Base-by-base conservation (phyloP, 2,113 vertebrate species). In the Paratilapia polleni region DNA sequence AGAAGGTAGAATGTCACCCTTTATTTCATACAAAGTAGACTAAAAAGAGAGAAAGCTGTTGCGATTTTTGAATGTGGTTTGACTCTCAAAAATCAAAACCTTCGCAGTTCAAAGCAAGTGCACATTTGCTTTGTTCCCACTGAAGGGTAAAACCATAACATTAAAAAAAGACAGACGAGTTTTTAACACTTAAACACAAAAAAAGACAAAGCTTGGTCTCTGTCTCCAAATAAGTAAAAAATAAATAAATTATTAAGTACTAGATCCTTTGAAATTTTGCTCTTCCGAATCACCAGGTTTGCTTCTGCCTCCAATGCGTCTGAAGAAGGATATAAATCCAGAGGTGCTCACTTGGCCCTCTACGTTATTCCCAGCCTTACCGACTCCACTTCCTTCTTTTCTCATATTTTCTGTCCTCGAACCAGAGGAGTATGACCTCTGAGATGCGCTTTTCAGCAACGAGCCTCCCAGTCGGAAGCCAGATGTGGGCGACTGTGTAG, bases 291-390 rank as follows among this genome's bases (percentile, higher is more conserved):
- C 91, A 4, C 58, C 60, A 0, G 88, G 60, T 49, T 91, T 90
- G 52, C 54, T 91, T 83, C 81, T 89, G 41, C 92, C 93, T 78
- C 95, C 95, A 6, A 96, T 93, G 47, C 94, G 94, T 59, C 84
- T 94, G 76, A 96, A 94, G 81, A 96, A 96, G 68, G 94, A 95
- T 9, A 92, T 91, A 5, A 96, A 81, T 38, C 92, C 88, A 0
- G 94, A 95, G 4, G 80, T 2, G 70, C 59, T 83, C 47, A 26
- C 80, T 34, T 84, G 91, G 5, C 86, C 87, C 6, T 93, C 92
- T 3, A 28, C n/a, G 0, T 22, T 75, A 26, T 56, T 79, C 8
- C 62, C 47, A 0, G 26, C 13, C 77, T 86, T 88, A 3, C 14
- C 19, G 20, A 36, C 24, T 73, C 34, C 20, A 12, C 19, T 31